Percentiles rank a stretch among this genome's conserved stretches.
phyloP scores from a whole-genome alignment of 2,888 invertebrate genomes.

The Synergus itoensis region DNA sequence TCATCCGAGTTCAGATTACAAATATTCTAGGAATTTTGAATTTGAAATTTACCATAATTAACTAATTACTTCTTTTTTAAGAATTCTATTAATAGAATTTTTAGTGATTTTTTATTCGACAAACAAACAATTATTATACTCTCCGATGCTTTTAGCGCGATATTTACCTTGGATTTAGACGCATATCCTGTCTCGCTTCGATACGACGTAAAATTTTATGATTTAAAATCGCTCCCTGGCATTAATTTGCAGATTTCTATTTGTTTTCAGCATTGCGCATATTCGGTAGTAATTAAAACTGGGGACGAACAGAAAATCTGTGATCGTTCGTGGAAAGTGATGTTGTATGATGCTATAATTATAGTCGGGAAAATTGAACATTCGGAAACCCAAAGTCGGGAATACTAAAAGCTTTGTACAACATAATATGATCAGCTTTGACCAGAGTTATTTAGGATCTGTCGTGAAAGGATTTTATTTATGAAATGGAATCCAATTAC shows the following conservation, averaged over 20 bases:
- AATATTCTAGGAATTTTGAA: too few relatives aligned
- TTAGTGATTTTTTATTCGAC: not conserved
- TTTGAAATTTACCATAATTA: too few relatives aligned
- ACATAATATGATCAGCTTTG: not conserved
- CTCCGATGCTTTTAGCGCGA: not conserved
- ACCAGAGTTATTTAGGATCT: constrained; percentile 5
- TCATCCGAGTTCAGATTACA: too few relatives aligned
- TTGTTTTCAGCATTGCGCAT: constrained; percentile 3
- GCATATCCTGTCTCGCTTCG: constrained; percentile 7
- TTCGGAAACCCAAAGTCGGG: constrained; percentile 12
- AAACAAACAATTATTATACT: not conserved
- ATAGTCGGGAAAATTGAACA: constrained; percentile 31
- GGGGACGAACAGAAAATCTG: constrained; percentile 11
- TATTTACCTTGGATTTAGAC: not conserved
- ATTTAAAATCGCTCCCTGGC: not conserved
- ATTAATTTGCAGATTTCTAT: constrained; percentile 9
- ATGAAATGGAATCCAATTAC: constrained; percentile 14
- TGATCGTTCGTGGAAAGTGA: constrained; percentile 28
- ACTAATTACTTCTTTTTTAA: not conserved
- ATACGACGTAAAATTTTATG: constrained; percentile 1
- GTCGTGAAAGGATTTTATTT: constrained; percentile 33
- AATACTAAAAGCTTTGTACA: constrained; percentile 38
- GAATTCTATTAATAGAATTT: not conserved
- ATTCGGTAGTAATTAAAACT: constrained; percentile 22
- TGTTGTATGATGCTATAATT: constrained; percentile 16